phyloP scores from a whole-genome alignment of 2,888 invertebrate genomes.

The Colostygia pectinataria region DNA sequence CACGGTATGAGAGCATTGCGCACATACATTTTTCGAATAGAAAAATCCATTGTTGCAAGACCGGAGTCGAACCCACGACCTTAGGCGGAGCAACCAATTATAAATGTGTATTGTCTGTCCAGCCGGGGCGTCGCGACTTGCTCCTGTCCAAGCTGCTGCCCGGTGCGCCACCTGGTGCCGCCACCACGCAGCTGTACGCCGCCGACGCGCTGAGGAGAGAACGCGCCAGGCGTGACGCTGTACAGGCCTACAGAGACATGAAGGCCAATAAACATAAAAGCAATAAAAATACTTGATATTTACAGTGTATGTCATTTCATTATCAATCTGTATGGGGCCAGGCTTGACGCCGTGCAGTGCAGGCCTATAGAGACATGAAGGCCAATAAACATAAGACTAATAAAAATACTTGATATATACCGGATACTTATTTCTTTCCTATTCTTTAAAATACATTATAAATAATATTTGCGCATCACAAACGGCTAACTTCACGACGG shows the following conservation, averaged over 20 bases:
- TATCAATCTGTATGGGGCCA: too few species aligned
- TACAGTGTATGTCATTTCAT: background rate
- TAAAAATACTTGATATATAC: constrained; percentile 18
- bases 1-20: too few species aligned
- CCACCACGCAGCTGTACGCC: constrained; percentile 13
- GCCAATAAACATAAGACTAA: constrained; percentile 28
- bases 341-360: constrained; percentile 54
- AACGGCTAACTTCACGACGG: too few species aligned
- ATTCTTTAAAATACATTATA: too few species aligned
- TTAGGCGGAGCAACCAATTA: too few species aligned
- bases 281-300: constrained; percentile 20
- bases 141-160: constrained; percentile 66
- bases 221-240: constrained; percentile 52
- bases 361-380: constrained; percentile 60
- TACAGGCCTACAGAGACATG: constrained; percentile 59
- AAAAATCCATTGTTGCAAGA: too few species aligned
- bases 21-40: too few species aligned
- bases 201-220: constrained; percentile 40
- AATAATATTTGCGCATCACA: too few species aligned
- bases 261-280: constrained; percentile 39
- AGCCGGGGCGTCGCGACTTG: constrained; percentile 86
- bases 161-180: too few species aligned
- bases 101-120: constrained; percentile 13
- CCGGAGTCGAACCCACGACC: too few species aligned
- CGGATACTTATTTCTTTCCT: too few species aligned